A percentile compares a stretch with the other conserved stretches of the same genome.
These are phyloP conservation scores for Illadopsis cleaveri DNA, from an alignment of 2,113 vertebrate species.

Conservation along the genomic window DNA sequence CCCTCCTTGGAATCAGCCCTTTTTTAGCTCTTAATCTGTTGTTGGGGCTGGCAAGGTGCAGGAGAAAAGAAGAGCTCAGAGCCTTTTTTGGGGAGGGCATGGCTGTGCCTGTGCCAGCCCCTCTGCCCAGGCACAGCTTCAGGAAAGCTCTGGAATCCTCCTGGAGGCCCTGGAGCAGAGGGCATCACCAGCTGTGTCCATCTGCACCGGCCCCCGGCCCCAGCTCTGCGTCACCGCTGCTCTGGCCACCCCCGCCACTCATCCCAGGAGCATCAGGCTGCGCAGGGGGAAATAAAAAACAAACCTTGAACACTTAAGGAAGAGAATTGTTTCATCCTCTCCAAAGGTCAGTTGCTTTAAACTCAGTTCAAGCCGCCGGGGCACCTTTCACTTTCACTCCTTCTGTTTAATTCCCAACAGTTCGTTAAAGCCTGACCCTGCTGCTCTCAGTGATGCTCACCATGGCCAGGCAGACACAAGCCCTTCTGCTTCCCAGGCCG, in stretches of 20 bases:
- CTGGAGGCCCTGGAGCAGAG: neutral
- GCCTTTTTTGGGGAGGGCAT: neutral
- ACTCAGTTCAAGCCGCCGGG: neutral
- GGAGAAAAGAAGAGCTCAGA: neutral
- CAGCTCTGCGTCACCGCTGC: neutral
- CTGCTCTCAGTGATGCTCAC: neutral
- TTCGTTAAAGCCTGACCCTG: conserved; percentile 77
- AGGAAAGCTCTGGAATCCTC: neutral
- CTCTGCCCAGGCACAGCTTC: neutral
- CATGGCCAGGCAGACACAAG: conserved; percentile 36
- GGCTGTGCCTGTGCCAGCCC: neutral
- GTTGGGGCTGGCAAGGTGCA: neutral
- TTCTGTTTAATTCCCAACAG: conserved; percentile 67
- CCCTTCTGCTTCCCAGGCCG: conserved; percentile 45
- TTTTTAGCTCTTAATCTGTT: neutral
- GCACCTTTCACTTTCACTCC: conserved; percentile 40
- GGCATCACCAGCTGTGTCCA: rapidly evolving
- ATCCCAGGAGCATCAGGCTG: neutral
- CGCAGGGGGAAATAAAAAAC: neutral
- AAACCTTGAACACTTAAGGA: neutral
- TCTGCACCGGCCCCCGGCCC: neutral
- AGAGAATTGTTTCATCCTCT: neutral
- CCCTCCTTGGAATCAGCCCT: neutral
- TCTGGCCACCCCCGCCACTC: neutral
- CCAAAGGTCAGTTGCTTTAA: conserved; percentile 62